phyloP scores from a whole-genome alignment of 2,113 vertebrate genomes.

The Percopsis transmontana region DNA sequence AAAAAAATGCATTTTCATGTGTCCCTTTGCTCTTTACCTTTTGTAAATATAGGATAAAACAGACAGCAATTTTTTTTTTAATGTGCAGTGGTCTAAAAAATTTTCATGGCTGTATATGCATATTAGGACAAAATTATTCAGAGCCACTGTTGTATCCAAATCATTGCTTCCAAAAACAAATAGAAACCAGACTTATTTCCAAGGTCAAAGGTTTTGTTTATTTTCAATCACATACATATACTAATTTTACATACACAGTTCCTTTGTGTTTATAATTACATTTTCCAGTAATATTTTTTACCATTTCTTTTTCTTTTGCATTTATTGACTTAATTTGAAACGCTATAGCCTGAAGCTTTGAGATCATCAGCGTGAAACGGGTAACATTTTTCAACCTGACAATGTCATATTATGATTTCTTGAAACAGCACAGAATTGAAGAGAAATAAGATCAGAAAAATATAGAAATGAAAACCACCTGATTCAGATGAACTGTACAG shows the following conservation, averaged over 20 bases:
- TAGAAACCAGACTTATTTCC: constrained; percentile 34
- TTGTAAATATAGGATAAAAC: no score
- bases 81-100: no score
- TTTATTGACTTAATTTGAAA: constrained; percentile 74
- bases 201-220: constrained; percentile 83
- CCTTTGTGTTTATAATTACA: constrained; percentile 80
- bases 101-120: no score
- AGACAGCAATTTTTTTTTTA: no score
- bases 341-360: constrained; percentile 67
- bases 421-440: constrained; percentile 73
- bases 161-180: no score
- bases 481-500: constrained; percentile 67
- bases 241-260: constrained; percentile 82
- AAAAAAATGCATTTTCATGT: constrained; percentile 57
- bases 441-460: constrained; percentile 51
- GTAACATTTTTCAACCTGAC: constrained; percentile 66
- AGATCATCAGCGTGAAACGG: constrained; percentile 59
- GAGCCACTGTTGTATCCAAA: no score
- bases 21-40: constrained; percentile 15
- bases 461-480: constrained; percentile 59
- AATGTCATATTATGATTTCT: constrained; percentile 71
- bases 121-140: background rate
- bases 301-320: constrained; percentile 65
- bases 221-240: constrained; percentile 85
- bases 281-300: constrained; percentile 61